phyloP scores from a whole-genome alignment of 2,888 invertebrate species.

The Leucophenga montana region DNA sequence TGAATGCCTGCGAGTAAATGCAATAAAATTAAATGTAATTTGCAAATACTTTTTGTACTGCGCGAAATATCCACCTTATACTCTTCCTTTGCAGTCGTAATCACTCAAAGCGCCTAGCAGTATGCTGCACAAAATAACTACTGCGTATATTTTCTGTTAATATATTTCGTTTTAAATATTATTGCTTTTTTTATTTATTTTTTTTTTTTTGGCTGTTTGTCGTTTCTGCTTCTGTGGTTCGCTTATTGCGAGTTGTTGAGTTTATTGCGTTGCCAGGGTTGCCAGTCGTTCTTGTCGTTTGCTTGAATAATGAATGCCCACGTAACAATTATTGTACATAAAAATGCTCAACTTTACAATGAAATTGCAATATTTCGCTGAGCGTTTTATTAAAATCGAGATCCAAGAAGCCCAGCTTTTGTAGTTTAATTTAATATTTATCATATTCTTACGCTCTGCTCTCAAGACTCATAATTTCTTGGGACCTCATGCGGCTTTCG shows the following conservation, averaged over 20 bases:
- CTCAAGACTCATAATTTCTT: no score
- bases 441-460: no score
- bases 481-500: neutral
- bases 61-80: neutral
- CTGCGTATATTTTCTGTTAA: constrained; percentile 38
- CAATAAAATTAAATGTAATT: neutral
- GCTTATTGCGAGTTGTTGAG: constrained; percentile 7
- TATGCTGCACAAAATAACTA: neutral
- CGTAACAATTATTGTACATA: constrained; percentile 54
- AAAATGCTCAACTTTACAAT: neutral
- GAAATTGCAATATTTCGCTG: neutral
- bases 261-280: constrained; percentile 42
- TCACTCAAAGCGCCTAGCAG: neutral
- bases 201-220: neutral
- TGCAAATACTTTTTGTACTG: neutral
- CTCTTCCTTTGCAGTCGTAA: neutral
- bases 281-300: constrained; percentile 25
- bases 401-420: no score
- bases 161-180: constrained; percentile 64
- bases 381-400: neutral
- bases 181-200: constrained; percentile 34
- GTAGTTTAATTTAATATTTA: no score
- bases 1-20: neutral
- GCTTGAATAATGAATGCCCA: constrained; percentile 56
- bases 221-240: neutral